Conservation (phyloP, 2,797 vertebrate genomes). For the Champsocephalus gunnari region DNA sequence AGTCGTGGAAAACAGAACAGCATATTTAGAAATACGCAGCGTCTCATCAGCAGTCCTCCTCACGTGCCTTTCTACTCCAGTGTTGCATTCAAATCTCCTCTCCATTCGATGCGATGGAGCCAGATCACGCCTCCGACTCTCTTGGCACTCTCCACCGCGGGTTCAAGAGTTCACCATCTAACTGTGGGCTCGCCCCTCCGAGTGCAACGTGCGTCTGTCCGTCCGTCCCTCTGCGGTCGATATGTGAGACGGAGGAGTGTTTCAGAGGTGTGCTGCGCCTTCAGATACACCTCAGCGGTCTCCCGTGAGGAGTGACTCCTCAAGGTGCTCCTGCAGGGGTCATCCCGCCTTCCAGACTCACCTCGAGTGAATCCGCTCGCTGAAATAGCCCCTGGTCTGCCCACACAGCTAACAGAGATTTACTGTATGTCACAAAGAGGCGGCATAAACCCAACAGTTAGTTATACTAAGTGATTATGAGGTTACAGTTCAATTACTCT, state of each 20-base stretch:
- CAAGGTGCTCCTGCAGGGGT: conserved; percentile 46
- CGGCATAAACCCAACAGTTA: conserved; percentile 41
- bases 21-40: conserved; percentile 22
- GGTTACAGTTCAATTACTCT: conserved; percentile 67
- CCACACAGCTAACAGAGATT: conserved; percentile 65
- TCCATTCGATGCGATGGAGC: conserved; percentile 60
- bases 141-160: conserved; percentile 34
- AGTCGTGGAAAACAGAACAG: conserved; percentile 41
- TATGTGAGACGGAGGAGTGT: conserved; percentile 31
- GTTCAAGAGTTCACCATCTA: conserved; percentile 64
- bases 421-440: conserved; percentile 41
- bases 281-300: conserved; percentile 20
- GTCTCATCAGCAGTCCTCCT: conserved; percentile 50
- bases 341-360: conserved; percentile 52
- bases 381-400: conserved; percentile 73
- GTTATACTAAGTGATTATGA: conserved; percentile 53
- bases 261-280: conserved; percentile 24
- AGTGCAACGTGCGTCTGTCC: background rate
- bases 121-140: conserved; percentile 63
- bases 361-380: conserved; percentile 71
- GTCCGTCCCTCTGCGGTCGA: background rate
- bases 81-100: conserved; percentile 48
- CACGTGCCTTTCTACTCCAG: conserved; percentile 16
- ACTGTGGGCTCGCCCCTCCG: conserved; percentile 36
- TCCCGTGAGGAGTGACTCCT: conserved; percentile 43